phyloP scores from a whole-genome alignment of 2,888 invertebrate genomes.

The Geotrupes spiniger region DNA sequence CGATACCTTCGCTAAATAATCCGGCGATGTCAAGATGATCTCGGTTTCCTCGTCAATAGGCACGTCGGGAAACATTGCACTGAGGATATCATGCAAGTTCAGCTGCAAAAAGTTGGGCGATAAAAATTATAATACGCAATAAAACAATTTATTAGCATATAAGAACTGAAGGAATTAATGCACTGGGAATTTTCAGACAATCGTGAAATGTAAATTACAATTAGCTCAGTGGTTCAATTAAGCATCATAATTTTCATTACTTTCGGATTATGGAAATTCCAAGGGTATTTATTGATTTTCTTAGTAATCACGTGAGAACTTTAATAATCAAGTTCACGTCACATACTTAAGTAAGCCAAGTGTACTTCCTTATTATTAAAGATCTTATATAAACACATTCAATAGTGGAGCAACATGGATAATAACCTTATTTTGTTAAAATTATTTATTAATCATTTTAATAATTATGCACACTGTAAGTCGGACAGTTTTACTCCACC shows the following conservation, averaged over 20 bases:
- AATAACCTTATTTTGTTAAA: too few species aligned
- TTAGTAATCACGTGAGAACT: too few species aligned
- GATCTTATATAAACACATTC: too few species aligned
- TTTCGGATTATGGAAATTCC: neutral
- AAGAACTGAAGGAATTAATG: constrained; percentile 6
- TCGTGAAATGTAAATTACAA: constrained; percentile 1
- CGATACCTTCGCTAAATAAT: constrained; percentile 55
- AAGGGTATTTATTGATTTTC: neutral
- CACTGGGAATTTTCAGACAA: constrained; percentile 9
- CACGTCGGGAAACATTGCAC: constrained; percentile 52
- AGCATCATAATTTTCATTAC: neutral
- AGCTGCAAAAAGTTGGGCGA: constrained; percentile 40
- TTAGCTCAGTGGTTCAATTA: neutral
- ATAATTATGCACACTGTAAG: too few species aligned
- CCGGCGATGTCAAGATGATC: constrained; percentile 53
- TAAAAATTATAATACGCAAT: neutral
- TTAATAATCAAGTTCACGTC: too few species aligned
- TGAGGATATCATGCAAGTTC: constrained; percentile 50
- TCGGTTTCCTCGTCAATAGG: constrained; percentile 53
- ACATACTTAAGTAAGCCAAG: too few species aligned
- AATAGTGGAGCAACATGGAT: too few species aligned
- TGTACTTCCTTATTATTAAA: too few species aligned
- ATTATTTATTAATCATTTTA: too few species aligned
- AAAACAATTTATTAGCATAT: neutral
- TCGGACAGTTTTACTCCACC: too few species aligned